Conservation (phyloP, 2,797 vertebrate genomes). For the Enoplosus armatus region DNA sequence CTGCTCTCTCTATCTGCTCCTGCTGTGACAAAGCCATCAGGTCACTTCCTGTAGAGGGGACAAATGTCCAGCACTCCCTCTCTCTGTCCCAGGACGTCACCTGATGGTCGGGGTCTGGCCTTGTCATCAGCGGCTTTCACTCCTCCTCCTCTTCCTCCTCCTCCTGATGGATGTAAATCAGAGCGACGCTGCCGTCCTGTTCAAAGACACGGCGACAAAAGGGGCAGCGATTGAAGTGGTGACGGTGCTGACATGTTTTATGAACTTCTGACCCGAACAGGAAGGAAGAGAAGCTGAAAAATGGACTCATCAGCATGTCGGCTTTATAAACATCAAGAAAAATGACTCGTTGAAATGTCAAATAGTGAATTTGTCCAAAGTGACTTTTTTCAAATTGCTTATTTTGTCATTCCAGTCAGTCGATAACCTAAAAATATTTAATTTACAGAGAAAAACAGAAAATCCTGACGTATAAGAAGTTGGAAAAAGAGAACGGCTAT, state of each 20-base stretch:
- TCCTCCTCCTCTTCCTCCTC: constrained; percentile 46
- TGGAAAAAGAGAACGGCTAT: too few relatives aligned
- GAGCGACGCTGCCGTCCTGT: constrained; percentile 21
- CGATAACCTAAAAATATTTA: neutral
- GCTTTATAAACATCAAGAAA: neutral
- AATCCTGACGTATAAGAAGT: too few relatives aligned
- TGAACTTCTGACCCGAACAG: constrained; percentile 43
- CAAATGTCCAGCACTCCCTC: constrained; percentile 65
- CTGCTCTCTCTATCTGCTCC: constrained; percentile 71
- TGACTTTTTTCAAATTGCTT: too few relatives aligned
- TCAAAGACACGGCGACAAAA: constrained; percentile 58
- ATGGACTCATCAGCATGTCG: constrained; percentile 1
- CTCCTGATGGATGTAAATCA: constrained; percentile 48
- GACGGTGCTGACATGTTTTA: constrained; percentile 51
- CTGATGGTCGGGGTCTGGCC: constrained; percentile 58
- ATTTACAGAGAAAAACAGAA: neutral
- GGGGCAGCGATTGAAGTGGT: constrained; percentile 46
- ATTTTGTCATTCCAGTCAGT: neutral
- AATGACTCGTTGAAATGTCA: neutral
- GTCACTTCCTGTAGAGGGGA: constrained; percentile 78
- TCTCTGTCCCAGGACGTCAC: constrained; percentile 24
- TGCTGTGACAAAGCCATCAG: constrained; percentile 65
- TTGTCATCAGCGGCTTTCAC: constrained; percentile 63
- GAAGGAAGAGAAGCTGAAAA: constrained; percentile 24
- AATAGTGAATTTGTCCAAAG: neutral